Percentiles rank a stretch among this genome's conserved stretches.
Evolutionary conservation across 2,888 invertebrate species (phyloP).

Genomic region (Psylliodes chrysocephalus): DNA sequence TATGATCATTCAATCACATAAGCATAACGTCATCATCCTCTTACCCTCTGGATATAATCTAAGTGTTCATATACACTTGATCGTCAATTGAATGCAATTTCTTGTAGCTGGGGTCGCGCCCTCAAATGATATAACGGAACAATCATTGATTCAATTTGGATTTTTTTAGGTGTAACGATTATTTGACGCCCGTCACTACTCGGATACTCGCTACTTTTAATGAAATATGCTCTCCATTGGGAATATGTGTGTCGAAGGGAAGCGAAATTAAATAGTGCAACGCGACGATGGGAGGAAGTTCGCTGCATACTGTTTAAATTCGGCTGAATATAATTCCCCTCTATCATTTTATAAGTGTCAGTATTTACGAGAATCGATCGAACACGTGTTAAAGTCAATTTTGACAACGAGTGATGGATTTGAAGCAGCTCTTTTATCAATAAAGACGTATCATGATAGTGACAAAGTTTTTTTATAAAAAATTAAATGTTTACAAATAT

Average conservation of each 20-base stretch:
- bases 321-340: slow-evolving; percentile 53
- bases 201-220: slow-evolving; percentile 57
- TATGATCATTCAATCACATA: slow-evolving; percentile 49
- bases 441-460: background rate
- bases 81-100: slow-evolving; percentile 62
- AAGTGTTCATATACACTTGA: slow-evolving; percentile 64
- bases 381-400: slow-evolving; percentile 53
- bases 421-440: slow-evolving; percentile 2
- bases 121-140: slow-evolving; percentile 74
- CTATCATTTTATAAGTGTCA: slow-evolving; percentile 56
- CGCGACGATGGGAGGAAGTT: slow-evolving; percentile 53
- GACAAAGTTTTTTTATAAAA: too few relatives aligned
- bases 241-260: slow-evolving; percentile 54
- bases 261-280: slow-evolving; percentile 62
- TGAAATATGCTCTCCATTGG: slow-evolving; percentile 63
- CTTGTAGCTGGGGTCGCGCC: slow-evolving; percentile 61
- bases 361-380: slow-evolving; percentile 53
- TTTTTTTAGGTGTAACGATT: slow-evolving; percentile 67
- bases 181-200: slow-evolving; percentile 62
- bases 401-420: slow-evolving; percentile 44
- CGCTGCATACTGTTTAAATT: slow-evolving; percentile 52
- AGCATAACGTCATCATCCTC: slow-evolving; percentile 57
- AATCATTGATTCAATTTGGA: slow-evolving; percentile 76
- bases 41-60: slow-evolving; percentile 58
- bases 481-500: too few relatives aligned